Evolutionary conservation across 2,797 vertebrate species (phyloP), one percentile per base, ranked within the genome.

Genomic region (Eleutherodactylus coqui): DNA sequence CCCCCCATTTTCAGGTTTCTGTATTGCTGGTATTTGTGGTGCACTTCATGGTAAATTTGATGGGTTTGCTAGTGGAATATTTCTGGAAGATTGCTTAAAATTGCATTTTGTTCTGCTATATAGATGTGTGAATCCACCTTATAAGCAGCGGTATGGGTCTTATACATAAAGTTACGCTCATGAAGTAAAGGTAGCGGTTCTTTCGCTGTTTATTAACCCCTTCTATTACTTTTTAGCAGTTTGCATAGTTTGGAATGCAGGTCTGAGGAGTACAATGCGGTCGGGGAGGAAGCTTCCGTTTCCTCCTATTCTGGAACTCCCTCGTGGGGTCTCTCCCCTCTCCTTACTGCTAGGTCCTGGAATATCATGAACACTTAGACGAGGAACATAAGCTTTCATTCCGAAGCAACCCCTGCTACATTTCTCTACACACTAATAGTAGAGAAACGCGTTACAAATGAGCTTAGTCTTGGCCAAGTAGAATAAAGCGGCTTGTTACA

Each of bases 291-390:
- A 43, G 62, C 60, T 79, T 79, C 47, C 67, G 32, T 85, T 85
- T 85, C 84, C 84, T 85, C 21, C 84, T 49, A 60, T 85, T 85
- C 51, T 70, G n/a, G 45, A 47, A 79, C 5, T 41, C 32, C 83
- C 75, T 51, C 60, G 8, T 84, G 82, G 51, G 43, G 58, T 53
- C 47, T 36, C 64, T 27, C 24, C 5, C 43, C 17, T 34, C 45
- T 81, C 43, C 36, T 81, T 69, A 51, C 43, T 17, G 17, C 21
- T 32, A 17, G 11, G 55, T 41, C 49, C 24, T 41, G 16, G 41
- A 69, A 67, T 29, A 49, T 49, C 34, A 38, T 51, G n/a, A 55
- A 58, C 32, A n/a, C 32, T 77, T 3, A 14, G 43, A 80, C 36
- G 4, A 60, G n/a, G 3, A 32, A 62, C 76, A 60, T 43, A 47